Evolutionary conservation across 1,140 invertebrate genomes (phyloP), one percentile per base, ranked within the genome.

Genomic region (Papilio glaucus): DNA sequence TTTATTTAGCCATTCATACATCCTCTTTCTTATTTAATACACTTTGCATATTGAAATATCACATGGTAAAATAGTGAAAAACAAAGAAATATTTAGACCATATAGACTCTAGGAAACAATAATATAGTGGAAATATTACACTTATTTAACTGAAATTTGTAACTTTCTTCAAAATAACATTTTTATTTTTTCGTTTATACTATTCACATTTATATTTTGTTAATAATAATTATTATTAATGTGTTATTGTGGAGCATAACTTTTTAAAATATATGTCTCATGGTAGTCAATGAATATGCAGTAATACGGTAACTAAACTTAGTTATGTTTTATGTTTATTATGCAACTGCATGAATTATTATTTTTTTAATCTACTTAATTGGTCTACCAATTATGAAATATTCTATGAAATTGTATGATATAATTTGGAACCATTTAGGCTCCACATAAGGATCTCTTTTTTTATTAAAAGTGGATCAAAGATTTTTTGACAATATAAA

Each of bases 1-100:
- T 57, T 49, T 26, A 57, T 57, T 13, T 12, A 57, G 4, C 49
- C n/a, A 26, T 57, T 26, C 49, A 57, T 57, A 57, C 49, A 24
- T 12, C 5, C 49, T 57, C 49, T 57, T 57, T 26, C 21, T 24
- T 12, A 57, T 26, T 49, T 24, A 24, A 18, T 57, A 57, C 49
- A 57, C 4, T 57, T 33, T 33, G 29, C 2, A 33, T 57, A 57
- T 13, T 1, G 21, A 57, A 26, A 57, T 57, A 57, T 57, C 21
- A 57, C 49, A 57, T 57, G 4, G 18, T 57, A 12, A 57, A 57
- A 53, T 53, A 21, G 18, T 53, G 21, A 26, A 24, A 24, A 53
- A 53, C 18, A 24, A 24, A 4, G n/a, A 49, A 21, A 49, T 49
- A 49, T 26, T 57, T 24, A 57, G 12, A 57, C 4, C 49, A 12